phyloP scores from a whole-genome alignment of 2,113 vertebrate genomes.

The Capricornis sumatraensis region DNA sequence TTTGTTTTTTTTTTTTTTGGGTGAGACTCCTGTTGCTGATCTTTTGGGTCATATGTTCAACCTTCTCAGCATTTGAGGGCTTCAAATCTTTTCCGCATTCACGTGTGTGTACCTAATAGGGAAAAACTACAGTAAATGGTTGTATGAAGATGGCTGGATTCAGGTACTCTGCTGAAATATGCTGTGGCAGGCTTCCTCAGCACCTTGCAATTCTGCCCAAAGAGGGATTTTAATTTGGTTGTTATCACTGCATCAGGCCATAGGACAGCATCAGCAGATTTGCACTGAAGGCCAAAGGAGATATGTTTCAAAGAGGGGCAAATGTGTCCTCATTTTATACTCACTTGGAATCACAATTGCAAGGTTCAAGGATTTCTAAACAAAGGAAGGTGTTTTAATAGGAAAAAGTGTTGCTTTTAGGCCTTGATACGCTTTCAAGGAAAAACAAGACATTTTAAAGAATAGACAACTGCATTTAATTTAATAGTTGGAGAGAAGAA shows the following conservation, averaged over 20 bases:
- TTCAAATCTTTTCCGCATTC: background rate
- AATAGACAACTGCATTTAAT: background rate
- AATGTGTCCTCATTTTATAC: background rate
- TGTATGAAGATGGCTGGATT: background rate
- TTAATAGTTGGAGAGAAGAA: background rate
- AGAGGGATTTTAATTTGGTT: constrained; percentile 24
- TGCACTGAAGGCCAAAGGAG: background rate
- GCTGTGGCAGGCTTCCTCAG: background rate
- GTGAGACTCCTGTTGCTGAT: background rate
- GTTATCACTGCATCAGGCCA: background rate
- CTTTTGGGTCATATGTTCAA: background rate
- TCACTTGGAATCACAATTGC: constrained; percentile 1
- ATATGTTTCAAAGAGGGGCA: background rate
- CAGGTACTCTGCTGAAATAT: background rate
- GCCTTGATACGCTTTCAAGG: background rate
- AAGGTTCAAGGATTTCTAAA: constrained; percentile 41
- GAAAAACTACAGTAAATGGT: background rate
- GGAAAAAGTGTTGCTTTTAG: background rate
- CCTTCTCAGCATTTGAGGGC: background rate
- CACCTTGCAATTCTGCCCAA: background rate
- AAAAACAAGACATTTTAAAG: background rate
- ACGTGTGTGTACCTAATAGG: background rate
- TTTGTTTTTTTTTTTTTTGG: background rate
- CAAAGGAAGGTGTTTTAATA: constrained; percentile 29
- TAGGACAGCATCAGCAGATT: background rate